Evolutionary conservation across 2,888 invertebrate genomes (phyloP), one percentile per base, ranked within the genome.

Genomic region (Synergus gifuensis): DNA sequence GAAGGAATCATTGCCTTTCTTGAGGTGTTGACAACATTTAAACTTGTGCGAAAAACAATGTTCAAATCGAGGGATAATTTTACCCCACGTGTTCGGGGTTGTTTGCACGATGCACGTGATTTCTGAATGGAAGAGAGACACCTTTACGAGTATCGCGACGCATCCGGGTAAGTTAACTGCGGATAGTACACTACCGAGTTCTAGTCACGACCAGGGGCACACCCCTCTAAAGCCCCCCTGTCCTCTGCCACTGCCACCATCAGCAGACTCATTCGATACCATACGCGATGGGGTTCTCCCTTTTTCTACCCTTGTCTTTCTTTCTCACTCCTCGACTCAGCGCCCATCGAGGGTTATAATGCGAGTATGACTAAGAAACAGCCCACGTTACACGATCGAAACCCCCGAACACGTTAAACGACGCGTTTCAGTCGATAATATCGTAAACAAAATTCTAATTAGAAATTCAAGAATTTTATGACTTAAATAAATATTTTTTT

Each of bases 151-250:
- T 60, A 28, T 73, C 49, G 49, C 69, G 46, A 49, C 28, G 83
- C 85, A 86, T 86, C 85, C 86, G 87, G 86, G 85, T 86, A 85
- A 88, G 85, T 79, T 76, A 80, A 69, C 87, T 86, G 87, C 89
- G 83, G 79, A 83, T 86, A 87, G 88, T 86, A 86, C 84, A 90
- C 90, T 90, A 89, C 88, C 85, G 81, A 79, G 84, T 85, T 77
- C 86, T 79, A 84, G 86, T 87, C 84, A 85, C 85, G 82, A 82
- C 83, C 87, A 87, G 89, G 89, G 90, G 90, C 87, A 88, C 89
- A 88, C 89, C 90, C 90, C 88, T 89, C 88, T 85, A 83, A 83
- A 84, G 84, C 82, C 85, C 82, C 84, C 82, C 76, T 78, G 62
- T 58, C 79, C 82, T 81, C 76, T 76, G 40, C 36, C 80, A 79